Evolutionary conservation across 2,797 vertebrate genomes (phyloP), one percentile per base, ranked within the genome.

Genomic region (Rhabdomys pumilio): DNA sequence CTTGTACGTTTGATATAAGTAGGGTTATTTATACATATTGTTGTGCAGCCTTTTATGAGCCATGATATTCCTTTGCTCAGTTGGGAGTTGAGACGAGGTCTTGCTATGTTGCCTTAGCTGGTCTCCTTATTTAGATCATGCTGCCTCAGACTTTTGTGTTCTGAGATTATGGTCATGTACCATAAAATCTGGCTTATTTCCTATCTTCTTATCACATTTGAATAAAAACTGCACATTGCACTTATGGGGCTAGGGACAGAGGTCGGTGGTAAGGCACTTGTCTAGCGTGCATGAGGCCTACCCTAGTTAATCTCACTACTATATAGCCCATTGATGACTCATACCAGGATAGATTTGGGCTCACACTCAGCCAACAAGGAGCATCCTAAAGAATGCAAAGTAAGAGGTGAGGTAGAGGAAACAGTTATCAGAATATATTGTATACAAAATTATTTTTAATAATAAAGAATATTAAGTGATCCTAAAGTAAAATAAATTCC

Each of bases 321-420:
- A 59, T 7, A 50, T 11, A 83, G 20, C 3, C 4, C 47, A 73
- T 76, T 75, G 79, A 76, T 89, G 77, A 94, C 38, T 57, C 76
- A 83, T 57, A 47, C 72, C 11, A 82, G 80, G 59, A 76, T 31
- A 41, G 57, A 69, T 44, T 57, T 75, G 67, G n/a, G 22, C 65
- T 96, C 57, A 65, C 72, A 53, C 38, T 83, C 75, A 47, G 31
- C 14, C 63, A 14, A 85, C 59, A 93, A 95, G 59, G 41, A 91
- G 34, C 20, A 90, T 50, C 24, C 79, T 95, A 65, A 96, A 91
- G 67, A 97, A 91, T 63, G 61, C 29, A 69, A 93, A 41, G n/a
- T 41, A 82, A 57, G 24, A 59, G 41, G 13, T 29, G 41, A 26
- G 1, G 80, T 53, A 81, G 53, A 11, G 29, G 20, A 81, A 24